Evolutionary conservation across 2,113 vertebrate genomes (phyloP), one percentile per base, ranked within the genome.

Genomic region (Leuciscus idus): DNA sequence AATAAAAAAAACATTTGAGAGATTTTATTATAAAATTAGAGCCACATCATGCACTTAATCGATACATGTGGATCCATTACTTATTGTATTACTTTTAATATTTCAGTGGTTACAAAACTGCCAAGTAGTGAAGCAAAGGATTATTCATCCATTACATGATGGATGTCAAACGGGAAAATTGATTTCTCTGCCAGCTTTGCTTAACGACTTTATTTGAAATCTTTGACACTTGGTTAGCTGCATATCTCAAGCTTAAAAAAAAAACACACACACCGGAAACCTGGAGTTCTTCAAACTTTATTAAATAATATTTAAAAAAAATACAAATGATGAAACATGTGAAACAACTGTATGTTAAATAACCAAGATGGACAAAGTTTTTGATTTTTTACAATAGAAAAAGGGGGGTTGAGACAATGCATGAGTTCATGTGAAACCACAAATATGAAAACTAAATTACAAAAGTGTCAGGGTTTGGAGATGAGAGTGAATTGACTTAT

Each of bases 241-340:
- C 21, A 36, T 73, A 64, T 70, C 30, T 70, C 3, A 19, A 21
- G 12, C 7, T 28, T 26, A 50, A 74, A 28, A 11, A 87, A 78
- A 17, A 55, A 11, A 76, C 21, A 64, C 9, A 10, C 23, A 76
- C 26, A 64, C 15, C 23, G 17, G 2, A 46, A 12, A 36, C 21
- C 11, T 76, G 8, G 12, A 28, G 43, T 87, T 87, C 39, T 66
- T 5, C 43, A 46, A 33, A 64, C 74, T 82, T 43, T 85, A 82
- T 88, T 88, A 77, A 82, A 87, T 73, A 85, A 82, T 82, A 59
- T 73, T 73, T 23, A 50, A 30, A 79, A 75, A 75, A 86, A 75
- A 81, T 70, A 50, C 72, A 64, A 59, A 68, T 13, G 17, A 84
- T 74, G 26, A 73, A 66, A 75, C 72, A 83, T 36, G 76, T 74